Percentiles rank a stretch among this genome's conserved stretches.
phyloP scores from a whole-genome alignment of 2,888 invertebrate genomes.

The Portevinia maculata region DNA sequence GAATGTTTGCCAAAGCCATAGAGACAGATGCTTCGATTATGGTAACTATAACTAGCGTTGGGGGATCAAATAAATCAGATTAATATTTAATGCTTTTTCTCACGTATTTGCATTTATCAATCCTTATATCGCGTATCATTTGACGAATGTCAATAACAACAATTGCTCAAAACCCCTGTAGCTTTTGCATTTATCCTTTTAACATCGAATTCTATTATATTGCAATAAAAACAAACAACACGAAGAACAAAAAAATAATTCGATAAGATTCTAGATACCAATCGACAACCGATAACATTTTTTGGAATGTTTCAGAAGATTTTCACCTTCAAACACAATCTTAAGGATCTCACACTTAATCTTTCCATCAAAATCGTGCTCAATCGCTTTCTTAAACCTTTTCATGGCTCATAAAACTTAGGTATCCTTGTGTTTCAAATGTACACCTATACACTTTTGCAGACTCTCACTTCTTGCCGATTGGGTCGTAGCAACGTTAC shows the following conservation, averaged over 20 bases:
- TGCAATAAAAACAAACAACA: background rate
- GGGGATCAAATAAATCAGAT: too few species aligned
- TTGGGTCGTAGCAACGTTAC: too few species aligned
- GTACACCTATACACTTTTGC: background rate
- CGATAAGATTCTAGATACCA: background rate
- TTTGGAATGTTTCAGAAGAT: background rate
- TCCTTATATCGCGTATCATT: too few species aligned
- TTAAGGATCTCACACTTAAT: slow-evolving; percentile 12
- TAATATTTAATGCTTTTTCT: too few species aligned
- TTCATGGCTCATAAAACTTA: slow-evolving; percentile 33
- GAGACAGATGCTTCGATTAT: too few species aligned
- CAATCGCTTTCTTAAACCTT: slow-evolving; percentile 2
- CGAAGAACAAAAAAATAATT: background rate
- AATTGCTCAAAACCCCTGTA: too few species aligned
- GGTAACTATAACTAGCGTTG: too few species aligned
- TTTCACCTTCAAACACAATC: slow-evolving; percentile 3
- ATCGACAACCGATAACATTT: background rate
- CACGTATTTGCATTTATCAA: too few species aligned
- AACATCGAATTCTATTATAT: background rate
- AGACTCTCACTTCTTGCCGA: too few species aligned
- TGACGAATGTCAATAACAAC: too few species aligned
- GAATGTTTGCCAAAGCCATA: too few species aligned
- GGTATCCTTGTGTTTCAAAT: background rate
- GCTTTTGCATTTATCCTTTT: too few species aligned
- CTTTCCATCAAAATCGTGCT: slow-evolving; percentile 14